Evolutionary conservation across 2,113 vertebrate species (phyloP).

Genomic region (Thunnus maccoyii): DNA sequence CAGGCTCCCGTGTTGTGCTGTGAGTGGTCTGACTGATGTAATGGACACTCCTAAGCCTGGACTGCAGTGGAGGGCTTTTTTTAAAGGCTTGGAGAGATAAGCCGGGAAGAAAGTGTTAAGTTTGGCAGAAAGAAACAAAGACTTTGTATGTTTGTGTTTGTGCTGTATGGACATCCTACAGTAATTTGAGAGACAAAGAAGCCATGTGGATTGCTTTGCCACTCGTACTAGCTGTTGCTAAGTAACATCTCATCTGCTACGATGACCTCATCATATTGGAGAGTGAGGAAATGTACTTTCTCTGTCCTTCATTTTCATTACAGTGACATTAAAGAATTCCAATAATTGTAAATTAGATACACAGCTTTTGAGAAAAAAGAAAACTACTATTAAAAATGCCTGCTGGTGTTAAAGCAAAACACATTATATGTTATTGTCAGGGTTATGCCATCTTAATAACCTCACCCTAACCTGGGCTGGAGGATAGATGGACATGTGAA

Average conservation of each 20-base stretch:
- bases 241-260: conserved; percentile 43
- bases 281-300: background rate
- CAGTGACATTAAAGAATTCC: conserved; percentile 12
- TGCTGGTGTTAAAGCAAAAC: background rate
- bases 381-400: too few species aligned
- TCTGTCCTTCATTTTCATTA: conserved; percentile 28
- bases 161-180: background rate
- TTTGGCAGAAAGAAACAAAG: background rate
- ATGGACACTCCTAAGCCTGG: conserved; percentile 23
- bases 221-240: conserved; percentile 48
- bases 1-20: conserved; percentile 17
- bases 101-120: conserved; percentile 13
- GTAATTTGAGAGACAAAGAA: conserved; percentile 6
- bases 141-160: background rate
- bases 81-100: conserved; percentile 11
- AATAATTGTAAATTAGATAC: conserved; percentile 24
- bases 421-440: background rate
- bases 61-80: conserved; percentile 8
- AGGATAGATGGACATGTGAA: too few species aligned
- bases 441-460: background rate
- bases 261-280: conserved; percentile 31
- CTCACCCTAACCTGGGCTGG: background rate
- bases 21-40: conserved; percentile 41
- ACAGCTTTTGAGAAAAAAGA: background rate
- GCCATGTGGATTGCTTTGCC: conserved; percentile 9